Percentiles rank a stretch among this genome's conserved stretches.
Evolutionary conservation across 2,797 vertebrate species (phyloP).

Genomic region (Falco biarmicus): DNA sequence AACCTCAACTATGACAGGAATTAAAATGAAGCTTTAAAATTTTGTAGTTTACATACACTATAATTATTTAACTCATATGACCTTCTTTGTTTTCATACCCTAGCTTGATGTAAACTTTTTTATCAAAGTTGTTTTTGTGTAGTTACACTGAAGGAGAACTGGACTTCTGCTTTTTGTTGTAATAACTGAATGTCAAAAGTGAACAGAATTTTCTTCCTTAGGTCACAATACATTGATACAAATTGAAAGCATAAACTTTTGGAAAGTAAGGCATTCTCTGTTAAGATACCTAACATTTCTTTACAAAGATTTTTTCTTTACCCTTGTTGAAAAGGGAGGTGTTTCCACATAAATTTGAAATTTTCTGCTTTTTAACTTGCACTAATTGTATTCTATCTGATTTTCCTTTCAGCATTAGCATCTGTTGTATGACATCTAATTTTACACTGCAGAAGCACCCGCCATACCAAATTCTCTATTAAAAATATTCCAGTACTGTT

Average conservation of each 20-base stretch:
- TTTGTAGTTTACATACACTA: neutral
- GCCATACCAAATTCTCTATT: neutral
- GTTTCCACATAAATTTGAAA: neutral
- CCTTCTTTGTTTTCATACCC: neutral
- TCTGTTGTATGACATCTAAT: neutral
- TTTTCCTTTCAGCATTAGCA: neutral
- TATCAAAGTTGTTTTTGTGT: neutral
- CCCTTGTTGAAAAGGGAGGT: neutral
- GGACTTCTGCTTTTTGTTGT: neutral
- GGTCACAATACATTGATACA: neutral
- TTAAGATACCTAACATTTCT: neutral
- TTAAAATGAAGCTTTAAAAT: neutral
- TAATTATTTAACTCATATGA: neutral
- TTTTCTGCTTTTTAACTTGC: neutral
- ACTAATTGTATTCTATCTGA: neutral
- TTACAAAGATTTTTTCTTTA: neutral
- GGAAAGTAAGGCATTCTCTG: neutral
- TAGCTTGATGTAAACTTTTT: neutral
- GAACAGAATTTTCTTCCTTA: neutral
- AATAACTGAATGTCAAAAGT: neutral
- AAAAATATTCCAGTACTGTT: neutral
- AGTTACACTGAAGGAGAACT: neutral
- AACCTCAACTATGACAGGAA: neutral
- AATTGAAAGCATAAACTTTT: neutral
- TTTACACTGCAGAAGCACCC: neutral